Evolutionary conservation across 2,113 vertebrate species (phyloP), one percentile per base, ranked within the genome.

Genomic region (Gasterosteus nipponicus): DNA sequence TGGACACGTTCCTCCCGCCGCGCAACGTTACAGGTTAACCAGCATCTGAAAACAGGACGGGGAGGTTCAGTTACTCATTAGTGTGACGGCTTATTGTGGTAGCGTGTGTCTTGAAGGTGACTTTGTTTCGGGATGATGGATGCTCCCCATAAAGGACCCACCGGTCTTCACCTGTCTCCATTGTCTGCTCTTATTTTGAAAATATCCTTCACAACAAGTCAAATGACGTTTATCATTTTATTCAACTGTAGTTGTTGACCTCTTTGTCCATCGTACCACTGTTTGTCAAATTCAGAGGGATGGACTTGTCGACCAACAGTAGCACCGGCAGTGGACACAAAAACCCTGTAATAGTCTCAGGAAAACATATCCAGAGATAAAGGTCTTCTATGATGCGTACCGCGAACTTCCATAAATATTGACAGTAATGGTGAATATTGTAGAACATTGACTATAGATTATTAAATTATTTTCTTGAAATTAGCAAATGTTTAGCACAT

Each of bases 21-120:
- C 42, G 62, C 63, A 49, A 75, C 85, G 87, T 89, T 84, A 89
- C 86, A 87, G 82, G 89, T 91, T 90, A 92, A 89, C 85, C 75
- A 42, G 44, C 47, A 9, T 79, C 69, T 72, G 75, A 51, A 51
- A 71, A 64, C 74, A 18, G 38, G 69, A 82, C 19, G 35, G 26
- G 44, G 79, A 61, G 62, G 47, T 19, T 76, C 69, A 10, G 75
- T 81, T 62, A 80, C 60, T 77, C 65, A 84, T 89, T 74, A 81
- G 76, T 78, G 67, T 73, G 51, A 64, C 9, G 15, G 46, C 61
- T 72, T 44, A 15, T 59, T 53, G 8, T 54, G 53, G 22, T 29
- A 18, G 39, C 33, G 54, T 54, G 59, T 60, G 14, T 73, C 47
- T 35, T 62, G 80, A 90, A 80, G 85, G 83, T 84, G 88, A 89